Percentiles rank a stretch among this genome's conserved stretches.
Conservation (phyloP, 1,140 invertebrate species). For the Drosophila novamexicana region DNA sequence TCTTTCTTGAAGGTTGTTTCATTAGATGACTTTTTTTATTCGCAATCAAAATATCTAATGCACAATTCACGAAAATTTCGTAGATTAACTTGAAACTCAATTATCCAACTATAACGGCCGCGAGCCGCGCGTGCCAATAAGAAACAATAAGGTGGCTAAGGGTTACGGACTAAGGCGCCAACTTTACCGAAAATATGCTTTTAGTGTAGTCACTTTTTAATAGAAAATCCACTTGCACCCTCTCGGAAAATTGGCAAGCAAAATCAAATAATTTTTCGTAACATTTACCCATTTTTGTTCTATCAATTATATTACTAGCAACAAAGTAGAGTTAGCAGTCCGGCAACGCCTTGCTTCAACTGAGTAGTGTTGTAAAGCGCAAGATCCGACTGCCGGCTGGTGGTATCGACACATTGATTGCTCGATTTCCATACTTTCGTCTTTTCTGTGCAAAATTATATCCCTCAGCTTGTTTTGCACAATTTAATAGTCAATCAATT, state of each 20-base stretch:
- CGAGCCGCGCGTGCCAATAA: background rate
- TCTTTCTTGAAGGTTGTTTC: too few relatives aligned
- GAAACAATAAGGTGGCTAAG: background rate
- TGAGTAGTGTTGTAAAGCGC: constrained; percentile 6
- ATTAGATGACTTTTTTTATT: too few relatives aligned
- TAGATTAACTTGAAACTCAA: background rate
- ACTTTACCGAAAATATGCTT: too few relatives aligned
- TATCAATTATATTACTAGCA: too few relatives aligned
- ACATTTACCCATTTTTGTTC: background rate
- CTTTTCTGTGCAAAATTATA: constrained; percentile 12
- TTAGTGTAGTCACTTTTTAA: too few relatives aligned
- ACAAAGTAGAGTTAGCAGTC: background rate
- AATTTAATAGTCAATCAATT: constrained; percentile 15
- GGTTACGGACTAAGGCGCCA: too few relatives aligned
- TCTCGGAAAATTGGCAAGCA: background rate
- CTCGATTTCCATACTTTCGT: constrained; percentile 13
- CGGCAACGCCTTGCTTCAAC: background rate
- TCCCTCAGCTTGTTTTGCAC: constrained; percentile 16
- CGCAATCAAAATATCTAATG: background rate
- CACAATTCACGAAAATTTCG: background rate
- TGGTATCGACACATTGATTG: constrained; percentile 16
- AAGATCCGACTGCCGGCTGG: constrained; percentile 3
- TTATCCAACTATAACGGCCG: background rate
- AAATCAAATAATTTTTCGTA: background rate
- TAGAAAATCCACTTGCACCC: background rate